Percentiles rank a stretch among this genome's conserved stretches.
Evolutionary conservation across 2,113 vertebrate genomes (phyloP).

Genomic region (Epinephelus moara): DNA sequence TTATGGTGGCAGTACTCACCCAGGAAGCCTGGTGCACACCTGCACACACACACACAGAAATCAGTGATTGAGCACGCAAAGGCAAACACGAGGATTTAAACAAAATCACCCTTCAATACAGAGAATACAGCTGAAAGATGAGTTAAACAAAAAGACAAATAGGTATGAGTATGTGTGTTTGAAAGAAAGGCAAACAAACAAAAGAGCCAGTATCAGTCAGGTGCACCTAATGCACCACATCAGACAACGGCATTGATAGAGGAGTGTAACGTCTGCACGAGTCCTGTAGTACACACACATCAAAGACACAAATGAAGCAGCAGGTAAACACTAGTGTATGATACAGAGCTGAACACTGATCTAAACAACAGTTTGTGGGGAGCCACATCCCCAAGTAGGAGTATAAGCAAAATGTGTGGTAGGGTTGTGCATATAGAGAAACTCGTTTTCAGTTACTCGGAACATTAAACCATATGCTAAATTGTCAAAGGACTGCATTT

Average conservation of each 20-base stretch:
- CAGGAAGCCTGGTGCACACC: constrained; percentile 90
- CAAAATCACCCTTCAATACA: constrained; percentile 6
- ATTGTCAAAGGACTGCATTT: background rate
- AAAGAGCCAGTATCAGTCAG: constrained; percentile 62
- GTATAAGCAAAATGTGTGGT: constrained; percentile 36
- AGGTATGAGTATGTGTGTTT: background rate
- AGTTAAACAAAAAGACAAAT: constrained; percentile 33
- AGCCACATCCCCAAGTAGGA: constrained; percentile 38
- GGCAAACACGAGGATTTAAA: constrained; percentile 24
- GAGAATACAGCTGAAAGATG: constrained; percentile 31
- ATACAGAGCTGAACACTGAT: constrained; percentile 23
- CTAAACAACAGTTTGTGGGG: constrained; percentile 30
- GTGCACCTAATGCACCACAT: constrained; percentile 61
- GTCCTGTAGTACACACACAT: constrained; percentile 37
- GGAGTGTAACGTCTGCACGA: constrained; percentile 26
- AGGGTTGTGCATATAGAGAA: constrained; percentile 10
- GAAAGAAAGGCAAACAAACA: constrained; percentile 58
- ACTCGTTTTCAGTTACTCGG: background rate
- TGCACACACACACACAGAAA: constrained; percentile 63
- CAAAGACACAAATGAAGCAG: constrained; percentile 46
- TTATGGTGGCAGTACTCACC: constrained; percentile 94
- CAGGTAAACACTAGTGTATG: constrained; percentile 25
- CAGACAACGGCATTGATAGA: constrained; percentile 42
- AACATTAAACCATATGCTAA: too few species aligned
- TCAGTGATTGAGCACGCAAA: constrained; percentile 28